These are phyloP conservation scores for Peromyscus nudipes DNA, from an alignment of 2,797 vertebrate genomes.

Conservation along the genomic window DNA sequence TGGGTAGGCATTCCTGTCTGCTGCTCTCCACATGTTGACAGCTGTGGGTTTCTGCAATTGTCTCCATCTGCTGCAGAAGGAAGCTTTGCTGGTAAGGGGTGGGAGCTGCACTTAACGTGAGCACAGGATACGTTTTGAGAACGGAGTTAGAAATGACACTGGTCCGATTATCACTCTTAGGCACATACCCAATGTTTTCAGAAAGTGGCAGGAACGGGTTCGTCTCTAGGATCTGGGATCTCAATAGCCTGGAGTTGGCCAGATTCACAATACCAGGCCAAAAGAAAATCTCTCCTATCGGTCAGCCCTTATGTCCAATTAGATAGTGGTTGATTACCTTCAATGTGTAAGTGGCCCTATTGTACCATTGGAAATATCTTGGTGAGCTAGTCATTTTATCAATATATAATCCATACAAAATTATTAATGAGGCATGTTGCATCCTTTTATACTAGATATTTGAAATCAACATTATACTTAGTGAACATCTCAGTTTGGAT, in stretches of 20 bases:
- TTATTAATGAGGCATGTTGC: not conserved
- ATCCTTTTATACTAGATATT: slow-evolving; percentile 1
- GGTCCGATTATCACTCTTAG: not conserved
- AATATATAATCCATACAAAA: not conserved
- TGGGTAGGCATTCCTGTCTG: not conserved
- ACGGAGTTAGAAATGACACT: not conserved
- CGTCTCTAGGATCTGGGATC: not conserved
- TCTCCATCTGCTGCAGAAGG: not conserved
- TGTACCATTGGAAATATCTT: not conserved
- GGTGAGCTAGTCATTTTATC: not conserved
- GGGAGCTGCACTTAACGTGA: not conserved
- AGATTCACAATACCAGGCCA: not conserved
- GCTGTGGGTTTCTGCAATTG: not conserved
- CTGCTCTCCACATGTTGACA: not conserved
- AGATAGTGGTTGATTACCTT: not conserved
- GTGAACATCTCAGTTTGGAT: not conserved
- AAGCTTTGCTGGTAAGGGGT: not conserved
- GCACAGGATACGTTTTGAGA: not conserved
- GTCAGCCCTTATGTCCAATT: not conserved
- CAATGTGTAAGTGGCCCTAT: not conserved
- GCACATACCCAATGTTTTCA: not conserved
- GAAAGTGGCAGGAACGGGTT: not conserved
- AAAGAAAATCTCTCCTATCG: not conserved
- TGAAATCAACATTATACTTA: not conserved
- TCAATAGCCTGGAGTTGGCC: not conserved